A percentile compares a stretch with the other conserved stretches of the same genome.
phyloP scores from a whole-genome alignment of 2,113 vertebrate genomes.

The Passer domesticus region DNA sequence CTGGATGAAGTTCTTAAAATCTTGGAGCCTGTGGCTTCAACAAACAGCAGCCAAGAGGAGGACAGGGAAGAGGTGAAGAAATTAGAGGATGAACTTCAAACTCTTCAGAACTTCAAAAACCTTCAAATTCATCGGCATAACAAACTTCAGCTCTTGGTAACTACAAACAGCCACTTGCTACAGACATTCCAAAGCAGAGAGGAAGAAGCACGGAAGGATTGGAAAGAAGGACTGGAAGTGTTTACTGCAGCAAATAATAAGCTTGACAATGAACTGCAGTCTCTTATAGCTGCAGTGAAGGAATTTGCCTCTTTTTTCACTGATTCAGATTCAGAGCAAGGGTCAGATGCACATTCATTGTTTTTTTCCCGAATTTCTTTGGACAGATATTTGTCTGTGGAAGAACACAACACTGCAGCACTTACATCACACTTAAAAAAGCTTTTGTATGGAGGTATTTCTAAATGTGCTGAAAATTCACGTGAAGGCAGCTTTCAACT shows the following conservation, averaged over 20 bases:
- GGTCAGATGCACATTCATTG: not conserved
- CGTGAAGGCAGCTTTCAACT: conserved; percentile 76
- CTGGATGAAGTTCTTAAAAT: conserved; percentile 84
- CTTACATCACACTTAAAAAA: conserved; percentile 77
- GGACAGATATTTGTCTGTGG: conserved; percentile 82
- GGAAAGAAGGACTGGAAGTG: conserved; percentile 70
- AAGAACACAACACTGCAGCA: conserved; percentile 84
- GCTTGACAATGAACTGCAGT: conserved; percentile 75
- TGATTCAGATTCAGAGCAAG: conserved; percentile 12
- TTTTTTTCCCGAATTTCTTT: conserved; percentile 83
- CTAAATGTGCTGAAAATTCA: conserved; percentile 79
- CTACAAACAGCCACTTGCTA: conserved; percentile 65
- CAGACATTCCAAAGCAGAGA: conserved; percentile 64
- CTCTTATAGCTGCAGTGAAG: conserved; percentile 69
- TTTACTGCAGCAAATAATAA: conserved; percentile 73
- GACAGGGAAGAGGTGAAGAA: conserved; percentile 62
- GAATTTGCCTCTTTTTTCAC: conserved; percentile 75
- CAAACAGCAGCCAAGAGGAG: conserved; percentile 32
- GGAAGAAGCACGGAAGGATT: conserved; percentile 39
- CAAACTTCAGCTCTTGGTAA: conserved; percentile 77
- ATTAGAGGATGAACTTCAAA: conserved; percentile 81
- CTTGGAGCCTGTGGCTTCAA: conserved; percentile 48
- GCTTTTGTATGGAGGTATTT: conserved; percentile 75
- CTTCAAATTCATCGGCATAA: conserved; percentile 79
- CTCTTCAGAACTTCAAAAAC: conserved; percentile 77